Conservation (phyloP, 2,113 vertebrate genomes). For the Podarcis cretensis region DNA sequence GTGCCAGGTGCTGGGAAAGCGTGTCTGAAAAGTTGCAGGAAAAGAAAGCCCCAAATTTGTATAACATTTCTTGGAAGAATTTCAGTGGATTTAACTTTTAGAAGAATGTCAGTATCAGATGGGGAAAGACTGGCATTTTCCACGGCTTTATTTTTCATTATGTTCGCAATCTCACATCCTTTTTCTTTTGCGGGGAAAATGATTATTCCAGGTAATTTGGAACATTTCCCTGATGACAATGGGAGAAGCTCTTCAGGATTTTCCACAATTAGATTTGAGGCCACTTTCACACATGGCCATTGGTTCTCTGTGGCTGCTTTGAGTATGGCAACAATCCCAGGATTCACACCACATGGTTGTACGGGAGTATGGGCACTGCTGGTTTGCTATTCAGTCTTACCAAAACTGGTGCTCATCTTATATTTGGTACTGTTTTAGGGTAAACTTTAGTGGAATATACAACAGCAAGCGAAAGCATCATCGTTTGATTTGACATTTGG, state of each 20-base stretch:
- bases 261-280: neutral
- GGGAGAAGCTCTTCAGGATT: conserved; percentile 14
- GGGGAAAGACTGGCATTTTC: neutral
- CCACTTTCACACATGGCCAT: neutral
- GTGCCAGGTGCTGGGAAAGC: neutral
- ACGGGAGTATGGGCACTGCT: neutral
- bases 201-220: conserved; percentile 29
- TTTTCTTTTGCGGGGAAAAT: neutral
- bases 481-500: neutral
- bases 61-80: neutral
- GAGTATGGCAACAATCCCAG: neutral
- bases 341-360: neutral
- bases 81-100: neutral
- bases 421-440: neutral
- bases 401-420: neutral
- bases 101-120: neutral
- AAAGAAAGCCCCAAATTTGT: neutral
- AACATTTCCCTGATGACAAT: neutral
- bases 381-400: neutral
- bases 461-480: neutral
- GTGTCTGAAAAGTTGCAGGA: neutral
- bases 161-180: neutral
- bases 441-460: no score
- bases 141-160: conserved; percentile 2
- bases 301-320: neutral